These are phyloP conservation scores for Oreochromis spilurus DNA, from an alignment of 2,113 vertebrate genomes.

Conservation along the genomic window DNA sequence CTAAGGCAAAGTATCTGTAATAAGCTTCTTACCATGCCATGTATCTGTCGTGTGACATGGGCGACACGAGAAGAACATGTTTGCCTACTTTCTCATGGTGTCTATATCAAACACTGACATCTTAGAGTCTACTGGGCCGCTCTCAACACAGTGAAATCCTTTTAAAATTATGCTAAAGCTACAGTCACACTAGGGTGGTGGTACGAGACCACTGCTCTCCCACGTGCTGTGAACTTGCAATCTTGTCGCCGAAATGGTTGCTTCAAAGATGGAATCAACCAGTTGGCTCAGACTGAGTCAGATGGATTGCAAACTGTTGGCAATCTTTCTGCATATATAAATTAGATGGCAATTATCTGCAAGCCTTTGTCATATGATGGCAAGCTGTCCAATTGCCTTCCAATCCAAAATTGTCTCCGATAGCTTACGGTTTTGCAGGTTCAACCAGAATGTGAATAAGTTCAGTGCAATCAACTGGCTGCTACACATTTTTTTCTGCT, in stretches of 20 bases:
- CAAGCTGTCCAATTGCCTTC: background rate
- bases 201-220: background rate
- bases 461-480: background rate
- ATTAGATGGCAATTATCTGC: background rate
- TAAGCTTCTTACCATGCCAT: background rate
- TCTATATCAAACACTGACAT: background rate
- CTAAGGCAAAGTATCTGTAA: background rate
- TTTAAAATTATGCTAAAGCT: background rate
- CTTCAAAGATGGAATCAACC: background rate
- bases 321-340: background rate
- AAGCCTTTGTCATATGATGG: background rate
- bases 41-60: background rate
- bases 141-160: background rate
- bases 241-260: background rate
- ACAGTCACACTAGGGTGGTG: background rate
- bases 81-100: background rate
- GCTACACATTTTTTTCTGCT: background rate
- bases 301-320: background rate
- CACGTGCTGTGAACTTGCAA: background rate
- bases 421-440: background rate
- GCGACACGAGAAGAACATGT: background rate
- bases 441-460: background rate
- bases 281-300: background rate
- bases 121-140: background rate
- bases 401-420: background rate